Evolutionary conservation across 2,113 vertebrate genomes (phyloP), one percentile per base, ranked within the genome.

Genomic region (Protomyctophum bolini): DNA sequence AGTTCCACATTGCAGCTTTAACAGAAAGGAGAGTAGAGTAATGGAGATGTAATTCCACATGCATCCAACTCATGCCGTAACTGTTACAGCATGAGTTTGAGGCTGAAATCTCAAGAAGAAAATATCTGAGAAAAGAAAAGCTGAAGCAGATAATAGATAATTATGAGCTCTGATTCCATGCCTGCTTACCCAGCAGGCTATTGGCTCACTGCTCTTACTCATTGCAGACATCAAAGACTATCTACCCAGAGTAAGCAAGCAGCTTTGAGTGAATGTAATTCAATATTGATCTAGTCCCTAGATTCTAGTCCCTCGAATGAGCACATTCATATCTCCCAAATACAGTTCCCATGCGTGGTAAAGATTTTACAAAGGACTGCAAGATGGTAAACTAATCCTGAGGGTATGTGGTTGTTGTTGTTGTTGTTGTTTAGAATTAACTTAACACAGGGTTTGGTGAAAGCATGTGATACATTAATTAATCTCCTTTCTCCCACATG

Each of bases 151-250:
- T 54, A 12, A 3, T 10, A 55, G 45, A 70, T 54, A 72, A 69
- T 28, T 62, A 45, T 67, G 67, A 49, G 57, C 63, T 69, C 28
- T 57, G 65, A 71, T 72, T 66, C 70, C 55, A 8, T 50, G 49
- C 7, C 66, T 2, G 48, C 66, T 81, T 61, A 56, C 87, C 63
- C 56, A 50, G 52, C 85, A 83, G 81, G 59, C 79, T 55, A 57
- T 65, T 79, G 73, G 54, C 70, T 84, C 51, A 77, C 73, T 77
- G 54, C 85, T 67, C 83, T 77, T 78, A 66, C 65, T 82, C 63
- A 64, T 80, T 63, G 62, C 68, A 64, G 76, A 85, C 85, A 83
- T 89, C 80, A 89, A 89, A 91, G 86, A 70, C 47, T 65, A 71
- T 62, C 77, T 72, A 72, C 77, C 66, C 71, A 54, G 72, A 79